A percentile compares a stretch with the other conserved stretches of the same genome.
Evolutionary conservation across 1,140 invertebrate species (phyloP).

Genomic region (Pseudomyrmex sp.): DNA sequence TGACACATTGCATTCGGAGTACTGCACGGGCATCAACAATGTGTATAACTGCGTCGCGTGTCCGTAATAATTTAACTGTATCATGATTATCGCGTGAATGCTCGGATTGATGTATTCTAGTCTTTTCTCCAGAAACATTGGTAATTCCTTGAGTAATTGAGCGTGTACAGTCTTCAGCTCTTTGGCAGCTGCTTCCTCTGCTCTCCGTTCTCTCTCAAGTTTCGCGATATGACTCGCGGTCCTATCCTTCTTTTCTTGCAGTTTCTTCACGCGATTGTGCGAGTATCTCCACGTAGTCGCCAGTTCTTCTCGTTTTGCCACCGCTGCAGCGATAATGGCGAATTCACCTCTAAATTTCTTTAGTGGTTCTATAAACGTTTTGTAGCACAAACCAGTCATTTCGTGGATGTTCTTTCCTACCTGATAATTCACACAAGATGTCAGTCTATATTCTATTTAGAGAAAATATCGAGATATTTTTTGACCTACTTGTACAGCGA

Average conservation of each 20-base stretch:
- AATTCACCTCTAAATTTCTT: constrained; percentile 83
- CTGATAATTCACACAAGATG: constrained; percentile 61
- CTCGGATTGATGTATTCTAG: constrained; percentile 82
- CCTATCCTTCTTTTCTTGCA: constrained; percentile 82
- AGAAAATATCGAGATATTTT: not conserved
- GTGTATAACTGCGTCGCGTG: constrained; percentile 82
- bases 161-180: constrained; percentile 80
- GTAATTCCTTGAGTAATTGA: constrained; percentile 78
- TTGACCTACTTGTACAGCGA: constrained; percentile 80
- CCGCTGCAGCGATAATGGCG: constrained; percentile 73
- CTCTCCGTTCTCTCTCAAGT: constrained; percentile 79
- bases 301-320: constrained; percentile 81
- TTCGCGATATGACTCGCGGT: constrained; percentile 82
- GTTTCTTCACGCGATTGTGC: constrained; percentile 78
- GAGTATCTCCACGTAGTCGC: constrained; percentile 78
- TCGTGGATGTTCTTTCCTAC: constrained; percentile 81
- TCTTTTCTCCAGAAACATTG: constrained; percentile 81
- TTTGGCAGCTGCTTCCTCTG: constrained; percentile 76
- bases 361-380: constrained; percentile 82
- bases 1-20: constrained; percentile 66
- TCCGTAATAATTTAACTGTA: constrained; percentile 84
- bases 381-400: constrained; percentile 73
- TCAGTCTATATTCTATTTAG: not conserved
- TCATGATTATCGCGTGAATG: constrained; percentile 83
- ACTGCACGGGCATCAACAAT: constrained; percentile 78